Evolutionary conservation across 92 coral and sea anemone genomes (phyloP), one percentile per base, ranked within the genome.

Genomic region (Epizoanthus fatuus): DNA sequence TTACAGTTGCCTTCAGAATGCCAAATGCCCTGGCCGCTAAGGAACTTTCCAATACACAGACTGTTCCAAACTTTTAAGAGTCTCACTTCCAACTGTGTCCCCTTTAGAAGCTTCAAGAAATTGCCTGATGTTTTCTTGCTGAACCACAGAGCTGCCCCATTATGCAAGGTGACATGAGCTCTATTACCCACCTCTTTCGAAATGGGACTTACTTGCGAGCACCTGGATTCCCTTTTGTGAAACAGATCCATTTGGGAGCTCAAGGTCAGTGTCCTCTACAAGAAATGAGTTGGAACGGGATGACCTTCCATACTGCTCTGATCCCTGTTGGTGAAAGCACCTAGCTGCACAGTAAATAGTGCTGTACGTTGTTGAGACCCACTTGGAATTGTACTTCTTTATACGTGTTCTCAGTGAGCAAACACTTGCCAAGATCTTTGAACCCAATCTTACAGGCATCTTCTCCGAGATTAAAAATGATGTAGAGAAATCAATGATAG

Each of bases 111-210:
- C 29, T 29, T 57, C 44, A 14, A 78, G 13, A 78, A 78, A 78
- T 4, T 78, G 52, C 39, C 7, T 14, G 49, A 78, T 25, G 13
- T 53, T 56, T 7, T 58, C 69, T 42, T 39, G 52, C 16, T 78
- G 83, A 22, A 56, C 83, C 83, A 19, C 35, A 75, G 5, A 16
- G 45, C 74, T 1, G 37, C 45, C 4, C 74, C 74, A 69, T 69
- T 69, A 20, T 69, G 74, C 5, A 69, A 20, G 7, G 74, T 69
- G 1, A 69, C 45, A 38, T 8, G 74, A 7, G 74, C 74, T 10
- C 74, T n/a, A 11, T 69, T 69, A 1, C 79, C 79, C n/a, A 73
- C 79, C n/a, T 73, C 22, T 5, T 54, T 47, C 63, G 17, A 73
- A 73, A 1, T 73, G 2, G 0, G 79, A 14, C 5, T 44, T 12